Percentiles rank a stretch among this genome's conserved stretches.
Evolutionary conservation across 2,888 invertebrate species (phyloP).

Genomic region (Sinelater perroti): DNA sequence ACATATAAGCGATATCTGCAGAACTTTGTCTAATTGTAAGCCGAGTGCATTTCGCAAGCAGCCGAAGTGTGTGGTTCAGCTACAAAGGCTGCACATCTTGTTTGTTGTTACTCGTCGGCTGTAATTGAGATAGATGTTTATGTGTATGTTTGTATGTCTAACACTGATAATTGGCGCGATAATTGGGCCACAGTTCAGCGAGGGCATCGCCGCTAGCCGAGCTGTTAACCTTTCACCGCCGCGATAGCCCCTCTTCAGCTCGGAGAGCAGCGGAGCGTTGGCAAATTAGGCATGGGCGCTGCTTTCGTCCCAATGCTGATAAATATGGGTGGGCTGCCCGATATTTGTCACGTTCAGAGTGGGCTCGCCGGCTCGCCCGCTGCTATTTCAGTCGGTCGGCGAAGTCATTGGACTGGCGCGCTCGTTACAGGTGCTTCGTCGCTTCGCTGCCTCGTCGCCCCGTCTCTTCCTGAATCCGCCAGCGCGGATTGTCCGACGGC

Average conservation of each 20-base stretch:
- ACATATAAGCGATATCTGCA: too few species aligned
- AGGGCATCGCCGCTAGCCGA: conserved; percentile 22
- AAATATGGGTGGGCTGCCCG: conserved; percentile 24
- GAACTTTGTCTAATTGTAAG: too few species aligned
- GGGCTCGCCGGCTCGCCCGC: conserved; percentile 32
- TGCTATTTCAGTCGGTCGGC: conserved; percentile 37
- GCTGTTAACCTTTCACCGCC: conserved; percentile 23
- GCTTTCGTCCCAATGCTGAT: conserved; percentile 23
- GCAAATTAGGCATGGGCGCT: conserved; percentile 17
- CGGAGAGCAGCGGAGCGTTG: conserved; percentile 17
- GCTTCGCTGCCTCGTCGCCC: too few species aligned
- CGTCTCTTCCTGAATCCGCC: conserved; percentile 36
- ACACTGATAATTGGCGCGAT: conserved; percentile 24
- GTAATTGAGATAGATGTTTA: conserved; percentile 14
- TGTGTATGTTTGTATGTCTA: conserved; percentile 25
- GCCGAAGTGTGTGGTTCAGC: too few species aligned
- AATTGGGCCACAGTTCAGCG: conserved; percentile 25
- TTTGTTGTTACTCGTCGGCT: conserved; percentile 1
- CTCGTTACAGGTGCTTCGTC: conserved; percentile 44
- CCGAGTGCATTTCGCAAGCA: too few species aligned
- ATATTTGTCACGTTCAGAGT: conserved; percentile 26
- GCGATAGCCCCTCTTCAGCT: conserved; percentile 18
- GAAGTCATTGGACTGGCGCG: conserved; percentile 44
- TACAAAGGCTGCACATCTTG: too few species aligned
- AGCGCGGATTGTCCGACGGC: conserved; percentile 25